Base-by-base conservation (phyloP, 1,140 invertebrate genomes). In the Polypedilum pembai region DNA sequence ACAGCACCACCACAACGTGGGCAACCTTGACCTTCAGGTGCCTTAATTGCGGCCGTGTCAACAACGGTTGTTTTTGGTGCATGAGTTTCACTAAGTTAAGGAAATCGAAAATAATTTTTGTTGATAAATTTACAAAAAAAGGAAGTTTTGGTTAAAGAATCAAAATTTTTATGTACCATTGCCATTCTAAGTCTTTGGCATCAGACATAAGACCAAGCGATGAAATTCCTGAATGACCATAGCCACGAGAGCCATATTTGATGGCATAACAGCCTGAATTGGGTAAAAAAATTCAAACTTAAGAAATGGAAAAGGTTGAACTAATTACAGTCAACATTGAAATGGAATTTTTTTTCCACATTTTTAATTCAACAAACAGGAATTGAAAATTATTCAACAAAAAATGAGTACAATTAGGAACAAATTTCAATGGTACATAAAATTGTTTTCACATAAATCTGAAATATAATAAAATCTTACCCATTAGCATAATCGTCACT, bases 1-100 rank as follows among this genome's bases (percentile, higher is more conserved):
- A 96, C 94, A 2, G 92, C 89, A 56, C 93, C 94, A 41, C 93
- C 93, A 80, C 94, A 96, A 75, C 93, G 87, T 1, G 94, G 94
- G 81, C 94, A 96, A 41, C 93, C 93, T 81, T 94, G 88, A 75
- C 93, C 94, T 66, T 92, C 89, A 20, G 90, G 86, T 7, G 93
- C 93, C 82, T 89, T 86, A 79, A 95, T 94, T 40, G 82, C 82
- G 33, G 91, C 88, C 17, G 93, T 94, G 81, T 95, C 91, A 75
- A 92, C 89, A 77, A 91, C 86, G 76, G 89, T 91, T 73, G 88
- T 90, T 78, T 86, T 88, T 10, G 89, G 89, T 76, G 89, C 89
- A 75, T 87, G 86, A 75, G 89, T 88, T 21, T 45, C 41, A 21
- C 24, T 33, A 41, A 20, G 80, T 88, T 90, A 76, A 69, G 76